A percentile compares a stretch with the other conserved stretches of the same genome.
phyloP scores from a whole-genome alignment of 2,888 invertebrate genomes.

The Laothoe populi region DNA sequence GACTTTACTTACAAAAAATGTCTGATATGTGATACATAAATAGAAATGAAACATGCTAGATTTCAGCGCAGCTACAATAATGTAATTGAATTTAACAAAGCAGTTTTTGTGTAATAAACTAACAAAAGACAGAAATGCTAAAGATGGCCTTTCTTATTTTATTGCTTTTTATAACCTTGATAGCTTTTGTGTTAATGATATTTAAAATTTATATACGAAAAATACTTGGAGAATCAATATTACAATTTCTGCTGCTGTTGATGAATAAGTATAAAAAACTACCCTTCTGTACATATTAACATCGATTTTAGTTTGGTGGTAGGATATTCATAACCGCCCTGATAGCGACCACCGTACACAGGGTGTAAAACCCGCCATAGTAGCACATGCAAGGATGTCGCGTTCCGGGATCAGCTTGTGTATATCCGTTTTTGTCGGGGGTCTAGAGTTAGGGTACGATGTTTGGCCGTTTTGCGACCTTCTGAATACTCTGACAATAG shows the following conservation, averaged over 20 bases:
- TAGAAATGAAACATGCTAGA: not conserved
- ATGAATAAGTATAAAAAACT: not conserved
- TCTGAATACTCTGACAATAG: no score
- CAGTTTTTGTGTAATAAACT: not conserved
- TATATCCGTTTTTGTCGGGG: no score
- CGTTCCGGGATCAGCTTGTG: no score
- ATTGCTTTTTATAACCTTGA: conserved; percentile 2
- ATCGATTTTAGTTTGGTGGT: not conserved
- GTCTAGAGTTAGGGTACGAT: no score
- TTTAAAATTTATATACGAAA: not conserved
- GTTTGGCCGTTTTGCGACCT: no score
- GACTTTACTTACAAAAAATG: no score
- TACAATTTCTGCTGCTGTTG: not conserved
- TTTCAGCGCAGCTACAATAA: not conserved
- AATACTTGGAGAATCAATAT: not conserved
- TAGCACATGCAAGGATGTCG: no score
- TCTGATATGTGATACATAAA: no score
- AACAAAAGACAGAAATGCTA: not conserved
- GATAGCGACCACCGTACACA: no score
- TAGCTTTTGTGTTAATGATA: not conserved
- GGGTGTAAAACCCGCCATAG: no score
- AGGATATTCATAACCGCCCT: no score
- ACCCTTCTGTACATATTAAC: not conserved
- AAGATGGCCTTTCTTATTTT: not conserved
- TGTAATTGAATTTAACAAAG: conserved; percentile 1